A percentile compares a stretch with the other conserved stretches of the same genome.
Evolutionary conservation across 1,140 invertebrate species (phyloP).

Genomic region (Caenorhabditis elegans): DNA sequence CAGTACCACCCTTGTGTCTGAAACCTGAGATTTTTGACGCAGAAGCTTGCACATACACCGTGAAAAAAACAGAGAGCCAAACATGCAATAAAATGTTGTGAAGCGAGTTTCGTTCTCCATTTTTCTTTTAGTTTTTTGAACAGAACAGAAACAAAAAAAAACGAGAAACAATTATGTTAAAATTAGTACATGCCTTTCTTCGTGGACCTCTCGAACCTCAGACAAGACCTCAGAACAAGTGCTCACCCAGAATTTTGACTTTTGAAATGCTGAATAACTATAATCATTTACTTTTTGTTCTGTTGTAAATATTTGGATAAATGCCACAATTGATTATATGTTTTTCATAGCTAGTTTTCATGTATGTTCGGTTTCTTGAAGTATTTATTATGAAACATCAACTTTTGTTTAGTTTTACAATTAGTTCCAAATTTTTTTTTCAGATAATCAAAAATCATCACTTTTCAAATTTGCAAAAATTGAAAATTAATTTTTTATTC

Average conservation of each 20-base stretch:
- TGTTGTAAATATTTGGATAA: neutral
- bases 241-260: neutral
- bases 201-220: no score
- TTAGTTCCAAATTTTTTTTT: no score
- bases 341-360: no score
- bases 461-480: no score
- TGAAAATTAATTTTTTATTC: no score
- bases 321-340: neutral
- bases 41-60: neutral
- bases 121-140: no score
- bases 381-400: no score
- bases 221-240: neutral
- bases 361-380: no score
- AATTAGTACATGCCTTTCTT: neutral
- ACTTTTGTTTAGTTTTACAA: no score
- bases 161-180: constrained; percentile 9
- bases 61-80: neutral
- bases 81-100: constrained; percentile 21
- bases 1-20: constrained; percentile 6
- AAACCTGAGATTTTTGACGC: constrained; percentile 26
- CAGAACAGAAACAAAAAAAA: no score
- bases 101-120: no score
- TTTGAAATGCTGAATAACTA: neutral
- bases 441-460: no score
- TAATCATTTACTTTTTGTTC: neutral